Conservation (phyloP, 2,797 vertebrate species). For the Adrianichthys oophorus region DNA sequence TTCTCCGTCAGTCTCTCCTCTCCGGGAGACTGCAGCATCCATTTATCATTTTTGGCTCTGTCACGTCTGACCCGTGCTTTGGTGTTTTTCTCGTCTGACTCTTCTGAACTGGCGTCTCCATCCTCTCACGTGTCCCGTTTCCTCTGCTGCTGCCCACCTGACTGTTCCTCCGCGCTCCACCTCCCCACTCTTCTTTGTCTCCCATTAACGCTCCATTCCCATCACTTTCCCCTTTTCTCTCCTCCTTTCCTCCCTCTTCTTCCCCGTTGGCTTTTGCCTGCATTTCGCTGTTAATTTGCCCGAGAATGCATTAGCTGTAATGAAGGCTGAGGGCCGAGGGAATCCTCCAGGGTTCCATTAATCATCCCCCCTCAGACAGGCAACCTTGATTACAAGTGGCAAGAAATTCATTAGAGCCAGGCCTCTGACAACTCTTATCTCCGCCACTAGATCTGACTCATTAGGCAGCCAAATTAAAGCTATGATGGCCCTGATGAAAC, state of each 20-base stretch:
- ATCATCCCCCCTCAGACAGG: constrained; percentile 95
- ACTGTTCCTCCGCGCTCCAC: constrained; percentile 16
- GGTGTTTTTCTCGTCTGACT: constrained; percentile 43
- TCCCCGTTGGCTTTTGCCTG: constrained; percentile 72
- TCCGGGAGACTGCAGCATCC: constrained; percentile 2
- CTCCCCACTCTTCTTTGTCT: constrained; percentile 50
- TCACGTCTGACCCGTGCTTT: constrained; percentile 52
- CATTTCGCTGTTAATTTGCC: constrained; percentile 86
- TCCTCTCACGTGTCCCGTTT: constrained; percentile 47
- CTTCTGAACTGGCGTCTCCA: constrained; percentile 24
- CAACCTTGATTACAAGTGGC: constrained; percentile 98
- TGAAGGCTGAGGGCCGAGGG: constrained; percentile 93
- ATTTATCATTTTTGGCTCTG: constrained; percentile 68
- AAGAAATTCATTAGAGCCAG: constrained; percentile 97
- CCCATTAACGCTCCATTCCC: constrained; percentile 55
- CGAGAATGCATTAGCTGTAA: constrained; percentile 90
- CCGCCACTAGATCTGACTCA: constrained; percentile 94
- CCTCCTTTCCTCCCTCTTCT: constrained; percentile 40
- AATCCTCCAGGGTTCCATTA: constrained; percentile 95
- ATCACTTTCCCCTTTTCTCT: constrained; percentile 41
- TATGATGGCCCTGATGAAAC: constrained; percentile 97
- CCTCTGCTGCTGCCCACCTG: constrained; percentile 29
- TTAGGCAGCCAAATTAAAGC: constrained; percentile 97
- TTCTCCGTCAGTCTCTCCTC: constrained; percentile 22
- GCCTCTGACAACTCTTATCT: constrained; percentile 97